Conservation (phyloP, 2,888 invertebrate genomes). For the Tipula helvola region DNA sequence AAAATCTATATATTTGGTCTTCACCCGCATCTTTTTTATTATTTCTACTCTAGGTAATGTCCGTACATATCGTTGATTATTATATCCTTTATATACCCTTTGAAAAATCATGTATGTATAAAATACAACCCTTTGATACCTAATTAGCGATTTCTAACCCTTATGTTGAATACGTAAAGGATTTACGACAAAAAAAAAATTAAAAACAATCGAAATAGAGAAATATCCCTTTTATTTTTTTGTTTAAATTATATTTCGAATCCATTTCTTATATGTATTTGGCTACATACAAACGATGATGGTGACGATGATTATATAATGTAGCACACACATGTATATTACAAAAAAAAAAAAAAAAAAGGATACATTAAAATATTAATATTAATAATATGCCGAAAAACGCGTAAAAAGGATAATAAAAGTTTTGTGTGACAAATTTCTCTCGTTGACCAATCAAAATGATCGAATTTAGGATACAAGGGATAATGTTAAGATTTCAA, state of each 20-base stretch:
- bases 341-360: neutral
- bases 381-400: neutral
- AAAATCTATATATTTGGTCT: constrained; percentile 4
- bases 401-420: constrained; percentile 4
- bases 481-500: neutral
- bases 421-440: neutral
- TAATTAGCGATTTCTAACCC: constrained; percentile 16
- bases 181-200: neutral
- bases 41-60: neutral
- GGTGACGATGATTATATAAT: neutral
- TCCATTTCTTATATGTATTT: neutral
- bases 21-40: neutral
- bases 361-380: constrained; percentile 4
- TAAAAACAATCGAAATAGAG: constrained; percentile 4
- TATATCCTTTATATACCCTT: neutral
- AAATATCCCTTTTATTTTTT: neutral
- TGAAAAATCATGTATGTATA: neutral
- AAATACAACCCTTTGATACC: constrained; percentile 16
- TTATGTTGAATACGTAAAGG: constrained; percentile 7
- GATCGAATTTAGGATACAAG: neutral
- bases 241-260: neutral
- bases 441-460: neutral
- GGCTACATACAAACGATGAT: neutral
- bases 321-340: neutral
- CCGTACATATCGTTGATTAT: neutral